phyloP scores from a whole-genome alignment of 2,797 vertebrate species.

The Coendou prehensilis region DNA sequence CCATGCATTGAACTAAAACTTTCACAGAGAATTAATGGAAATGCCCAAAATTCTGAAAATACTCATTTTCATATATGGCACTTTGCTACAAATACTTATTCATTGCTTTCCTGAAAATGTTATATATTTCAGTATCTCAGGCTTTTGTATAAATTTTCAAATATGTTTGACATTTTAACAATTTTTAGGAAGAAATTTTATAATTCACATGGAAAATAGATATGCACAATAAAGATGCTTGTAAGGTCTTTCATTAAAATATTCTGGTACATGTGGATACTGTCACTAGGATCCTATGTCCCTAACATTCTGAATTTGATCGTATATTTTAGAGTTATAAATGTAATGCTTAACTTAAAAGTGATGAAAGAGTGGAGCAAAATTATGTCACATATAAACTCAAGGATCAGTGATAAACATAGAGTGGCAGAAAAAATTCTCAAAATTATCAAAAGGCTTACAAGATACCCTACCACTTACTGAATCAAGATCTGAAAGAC shows the following conservation, averaged over 20 bases:
- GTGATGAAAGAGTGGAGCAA: neutral
- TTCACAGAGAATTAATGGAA: neutral
- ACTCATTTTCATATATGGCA: neutral
- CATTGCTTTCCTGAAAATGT: conserved; percentile 18
- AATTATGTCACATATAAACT: neutral
- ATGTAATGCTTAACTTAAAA: conserved; percentile 57
- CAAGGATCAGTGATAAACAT: neutral
- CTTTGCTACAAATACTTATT: neutral
- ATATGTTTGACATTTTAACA: neutral
- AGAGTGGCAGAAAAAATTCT: neutral
- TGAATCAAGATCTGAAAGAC: neutral
- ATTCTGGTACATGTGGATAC: neutral
- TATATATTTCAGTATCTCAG: neutral
- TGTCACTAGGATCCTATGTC: neutral
- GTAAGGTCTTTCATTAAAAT: neutral
- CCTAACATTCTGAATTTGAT: neutral
- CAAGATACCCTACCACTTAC: neutral
- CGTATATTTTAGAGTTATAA: neutral
- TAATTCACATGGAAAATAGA: conserved; percentile 27
- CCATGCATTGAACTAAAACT: neutral
- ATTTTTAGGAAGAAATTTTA: conserved; percentile 37
- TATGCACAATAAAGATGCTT: neutral
- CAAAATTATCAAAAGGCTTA: conserved; percentile 16
- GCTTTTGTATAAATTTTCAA: conserved; percentile 27
- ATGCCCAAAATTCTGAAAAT: conserved; percentile 9